Percentiles rank a stretch among this genome's conserved stretches.
phyloP scores from a whole-genome alignment of 2,113 vertebrate species.

The Erpornis zantholeuca region DNA sequence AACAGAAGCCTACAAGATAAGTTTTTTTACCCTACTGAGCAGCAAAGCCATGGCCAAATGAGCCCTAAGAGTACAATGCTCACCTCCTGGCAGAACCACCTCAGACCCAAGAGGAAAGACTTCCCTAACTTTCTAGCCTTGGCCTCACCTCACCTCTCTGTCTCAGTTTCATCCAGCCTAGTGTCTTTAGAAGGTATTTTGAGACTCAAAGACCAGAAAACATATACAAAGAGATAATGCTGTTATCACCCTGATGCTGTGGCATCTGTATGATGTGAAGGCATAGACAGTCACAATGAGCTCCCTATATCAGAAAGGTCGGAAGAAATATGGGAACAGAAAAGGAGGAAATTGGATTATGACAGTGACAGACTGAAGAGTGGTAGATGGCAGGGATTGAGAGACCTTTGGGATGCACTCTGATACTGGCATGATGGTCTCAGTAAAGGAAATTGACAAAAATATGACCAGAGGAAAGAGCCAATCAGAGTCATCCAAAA shows the following conservation, averaged over 20 bases:
- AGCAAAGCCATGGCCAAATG: neutral
- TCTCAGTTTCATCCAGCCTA: neutral
- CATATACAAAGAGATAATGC: fast-evolving
- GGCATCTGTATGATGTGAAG: neutral
- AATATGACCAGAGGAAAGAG: neutral
- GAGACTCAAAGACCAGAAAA: neutral
- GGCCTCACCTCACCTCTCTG: neutral
- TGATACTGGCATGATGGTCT: neutral
- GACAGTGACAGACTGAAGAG: neutral
- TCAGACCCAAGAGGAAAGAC: neutral
- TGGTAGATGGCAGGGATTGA: neutral
- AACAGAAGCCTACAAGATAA: neutral
- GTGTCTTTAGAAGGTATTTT: neutral
- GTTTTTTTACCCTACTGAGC: neutral
- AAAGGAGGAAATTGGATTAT: neutral
- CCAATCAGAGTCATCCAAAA: neutral
- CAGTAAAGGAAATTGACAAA: neutral
- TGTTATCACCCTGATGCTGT: neutral
- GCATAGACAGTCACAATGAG: neutral
- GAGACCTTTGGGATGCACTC: neutral
- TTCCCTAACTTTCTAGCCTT: neutral
- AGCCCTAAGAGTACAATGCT: neutral
- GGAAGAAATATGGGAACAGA: neutral
- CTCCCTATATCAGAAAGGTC: neutral
- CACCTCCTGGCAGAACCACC: neutral